Conservation (phyloP, 2,888 invertebrate genomes). For the Embidobia sp. region DNA sequence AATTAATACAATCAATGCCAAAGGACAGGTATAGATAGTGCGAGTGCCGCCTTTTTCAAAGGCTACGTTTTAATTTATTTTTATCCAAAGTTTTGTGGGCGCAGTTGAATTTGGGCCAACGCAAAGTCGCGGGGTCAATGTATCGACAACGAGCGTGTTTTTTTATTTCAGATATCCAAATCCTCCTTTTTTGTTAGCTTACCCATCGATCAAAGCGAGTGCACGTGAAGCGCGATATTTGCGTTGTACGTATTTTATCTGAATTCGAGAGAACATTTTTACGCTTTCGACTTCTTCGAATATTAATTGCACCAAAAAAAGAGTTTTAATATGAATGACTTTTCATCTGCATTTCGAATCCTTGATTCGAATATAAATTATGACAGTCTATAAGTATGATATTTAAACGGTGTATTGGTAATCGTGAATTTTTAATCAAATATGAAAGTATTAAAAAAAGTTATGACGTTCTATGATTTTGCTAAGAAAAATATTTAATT, state of each 20-base stretch:
- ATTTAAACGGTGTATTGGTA: too few species aligned
- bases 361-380: too few species aligned
- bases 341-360: too few species aligned
- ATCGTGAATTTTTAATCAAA: too few species aligned
- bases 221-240: conserved; percentile 4
- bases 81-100: conserved; percentile 30
- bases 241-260: conserved; percentile 14
- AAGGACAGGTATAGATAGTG: conserved; percentile 2
- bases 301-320: too few species aligned
- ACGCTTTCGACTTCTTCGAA: not conserved
- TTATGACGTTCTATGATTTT: too few species aligned
- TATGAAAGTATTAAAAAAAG: too few species aligned
- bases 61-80: conserved; percentile 48
- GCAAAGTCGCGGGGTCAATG: conserved; percentile 48
- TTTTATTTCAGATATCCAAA: conserved; percentile 43
- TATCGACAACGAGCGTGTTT: conserved; percentile 42
- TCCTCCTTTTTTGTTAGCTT: conserved; percentile 28
- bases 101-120: conserved; percentile 32
- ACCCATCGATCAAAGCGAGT: conserved; percentile 28
- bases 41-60: conserved; percentile 17
- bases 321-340: too few species aligned
- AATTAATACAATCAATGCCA: conserved; percentile 22
- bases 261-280: not conserved
- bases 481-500: too few species aligned
- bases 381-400: too few species aligned